phyloP scores from a whole-genome alignment of 2,797 vertebrate species.

The Sebastes itinus region DNA sequence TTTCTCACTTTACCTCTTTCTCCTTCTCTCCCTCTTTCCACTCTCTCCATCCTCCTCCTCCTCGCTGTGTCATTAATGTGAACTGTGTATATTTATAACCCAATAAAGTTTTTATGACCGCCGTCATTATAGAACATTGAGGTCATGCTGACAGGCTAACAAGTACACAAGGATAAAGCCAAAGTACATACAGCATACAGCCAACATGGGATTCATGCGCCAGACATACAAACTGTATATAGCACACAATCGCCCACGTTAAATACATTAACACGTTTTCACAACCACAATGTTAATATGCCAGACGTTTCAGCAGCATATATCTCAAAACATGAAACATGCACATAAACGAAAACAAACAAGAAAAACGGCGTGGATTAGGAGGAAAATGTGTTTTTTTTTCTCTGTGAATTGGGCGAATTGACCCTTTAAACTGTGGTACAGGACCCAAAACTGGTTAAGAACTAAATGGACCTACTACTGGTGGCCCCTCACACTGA shows the following conservation, averaged over 20 bases:
- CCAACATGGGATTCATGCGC: neutral
- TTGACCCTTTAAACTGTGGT: neutral
- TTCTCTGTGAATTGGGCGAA: neutral
- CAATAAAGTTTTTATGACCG: constrained; percentile 61
- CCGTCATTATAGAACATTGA: constrained; percentile 44
- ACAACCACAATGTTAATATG: neutral
- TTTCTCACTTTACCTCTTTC: neutral
- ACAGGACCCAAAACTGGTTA: neutral
- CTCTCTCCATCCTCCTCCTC: neutral
- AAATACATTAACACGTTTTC: neutral
- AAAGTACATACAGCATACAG: constrained; percentile 18
- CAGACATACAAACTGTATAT: neutral
- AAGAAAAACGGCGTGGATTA: neutral
- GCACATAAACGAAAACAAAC: neutral
- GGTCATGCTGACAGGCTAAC: constrained; percentile 52
- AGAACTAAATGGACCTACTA: neutral
- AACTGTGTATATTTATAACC: constrained; percentile 62
- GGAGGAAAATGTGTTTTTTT: neutral
- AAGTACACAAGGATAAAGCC: constrained; percentile 29
- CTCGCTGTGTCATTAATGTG: constrained; percentile 37
- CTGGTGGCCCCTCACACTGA: neutral
- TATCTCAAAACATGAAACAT: neutral
- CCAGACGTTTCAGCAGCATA: neutral
- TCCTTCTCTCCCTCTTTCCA: neutral
- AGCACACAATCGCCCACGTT: neutral